Conservation (phyloP, 2,797 vertebrate genomes). For the Antrozous pallidus region DNA sequence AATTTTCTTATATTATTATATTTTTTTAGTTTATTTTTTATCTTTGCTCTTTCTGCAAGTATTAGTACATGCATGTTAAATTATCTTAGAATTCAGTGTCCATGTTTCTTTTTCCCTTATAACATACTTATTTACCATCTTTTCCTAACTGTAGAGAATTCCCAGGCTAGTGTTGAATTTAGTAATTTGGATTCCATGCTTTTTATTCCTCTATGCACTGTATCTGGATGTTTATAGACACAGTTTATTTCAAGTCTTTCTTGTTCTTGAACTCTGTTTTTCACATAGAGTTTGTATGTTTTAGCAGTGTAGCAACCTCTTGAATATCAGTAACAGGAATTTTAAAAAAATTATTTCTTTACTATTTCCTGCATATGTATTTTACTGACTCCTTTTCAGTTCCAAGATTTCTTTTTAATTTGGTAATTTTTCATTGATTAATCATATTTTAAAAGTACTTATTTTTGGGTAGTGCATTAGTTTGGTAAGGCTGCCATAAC, state of each 20-base stretch:
- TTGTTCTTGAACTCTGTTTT: background rate
- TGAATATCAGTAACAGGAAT: background rate
- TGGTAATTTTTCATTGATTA: background rate
- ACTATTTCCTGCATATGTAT: background rate
- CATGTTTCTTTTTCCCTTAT: background rate
- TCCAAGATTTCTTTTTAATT: constrained; percentile 19
- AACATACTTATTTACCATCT: background rate
- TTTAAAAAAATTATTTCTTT: background rate
- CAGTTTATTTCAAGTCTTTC: background rate
- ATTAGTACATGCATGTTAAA: background rate
- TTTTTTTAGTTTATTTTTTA: background rate
- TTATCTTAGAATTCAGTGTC: constrained; percentile 6
- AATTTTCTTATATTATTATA: background rate
- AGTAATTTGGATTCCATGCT: background rate
- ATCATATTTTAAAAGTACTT: background rate
- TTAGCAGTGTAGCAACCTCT: background rate
- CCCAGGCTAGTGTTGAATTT: background rate
- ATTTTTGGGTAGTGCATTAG: background rate
- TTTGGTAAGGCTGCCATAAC: background rate
- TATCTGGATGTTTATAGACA: background rate
- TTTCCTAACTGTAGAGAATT: constrained; percentile 13
- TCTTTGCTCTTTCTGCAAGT: background rate
- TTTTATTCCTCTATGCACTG: background rate
- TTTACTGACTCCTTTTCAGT: background rate
- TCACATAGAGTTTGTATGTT: background rate